These are phyloP conservation scores for Pemphigus obesinymphae DNA, from an alignment of 1,140 invertebrate genomes.

Conservation along the genomic window DNA sequence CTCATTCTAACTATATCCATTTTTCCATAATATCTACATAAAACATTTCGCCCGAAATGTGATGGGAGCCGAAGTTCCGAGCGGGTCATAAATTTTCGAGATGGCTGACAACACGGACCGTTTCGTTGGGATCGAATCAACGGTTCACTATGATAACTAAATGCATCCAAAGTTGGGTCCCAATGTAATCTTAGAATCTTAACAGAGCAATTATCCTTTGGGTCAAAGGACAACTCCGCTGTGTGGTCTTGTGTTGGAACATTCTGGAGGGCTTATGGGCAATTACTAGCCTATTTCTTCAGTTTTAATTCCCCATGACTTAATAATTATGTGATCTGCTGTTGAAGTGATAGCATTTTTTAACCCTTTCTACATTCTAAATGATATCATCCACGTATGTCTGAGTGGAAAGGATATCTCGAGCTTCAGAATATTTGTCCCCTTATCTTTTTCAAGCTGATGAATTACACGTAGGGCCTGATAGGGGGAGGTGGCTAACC, in stretches of 20 bases:
- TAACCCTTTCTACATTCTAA: neutral
- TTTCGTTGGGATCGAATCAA: no score
- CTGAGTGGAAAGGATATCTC: no score
- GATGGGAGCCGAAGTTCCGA: neutral
- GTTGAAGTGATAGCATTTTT: no score
- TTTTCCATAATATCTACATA: no score
- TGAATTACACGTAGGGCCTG: conserved; percentile 45
- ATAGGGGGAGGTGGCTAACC: conserved; percentile 44
- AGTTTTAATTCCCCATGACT: neutral
- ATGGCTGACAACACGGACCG: neutral
- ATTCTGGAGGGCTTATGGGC: neutral
- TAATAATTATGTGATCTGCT: no score
- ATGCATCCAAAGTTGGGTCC: no score
- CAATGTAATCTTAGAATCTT: no score
- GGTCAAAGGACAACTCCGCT: neutral
- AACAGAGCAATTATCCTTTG: no score
- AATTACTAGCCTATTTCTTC: neutral
- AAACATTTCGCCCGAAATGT: no score
- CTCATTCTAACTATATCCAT: neutral
- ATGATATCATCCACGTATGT: no score
- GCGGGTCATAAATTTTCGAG: neutral
- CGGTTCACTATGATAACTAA: no score
- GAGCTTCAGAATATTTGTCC: no score
- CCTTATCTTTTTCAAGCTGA: conserved; percentile 45
- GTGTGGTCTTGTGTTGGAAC: neutral